These are phyloP conservation scores for Metopia argyrocephala DNA, from an alignment of 2,888 invertebrate genomes.

Conservation along the genomic window DNA sequence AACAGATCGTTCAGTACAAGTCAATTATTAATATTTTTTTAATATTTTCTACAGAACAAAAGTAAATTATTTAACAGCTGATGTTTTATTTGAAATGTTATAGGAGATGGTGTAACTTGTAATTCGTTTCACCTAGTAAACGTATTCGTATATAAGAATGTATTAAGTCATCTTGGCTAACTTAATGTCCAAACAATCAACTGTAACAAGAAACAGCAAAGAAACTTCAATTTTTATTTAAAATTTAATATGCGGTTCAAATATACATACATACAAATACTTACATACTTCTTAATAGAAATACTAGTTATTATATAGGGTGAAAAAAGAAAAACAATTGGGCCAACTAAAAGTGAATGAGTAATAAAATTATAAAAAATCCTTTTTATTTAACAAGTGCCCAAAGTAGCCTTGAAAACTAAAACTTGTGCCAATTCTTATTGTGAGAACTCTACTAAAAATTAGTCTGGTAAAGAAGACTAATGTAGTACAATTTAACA, in stretches of 20 bases:
- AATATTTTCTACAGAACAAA: too few relatives aligned
- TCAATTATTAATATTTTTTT: too few relatives aligned
- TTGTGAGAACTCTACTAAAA: background rate
- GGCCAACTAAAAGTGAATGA: conserved; percentile 8
- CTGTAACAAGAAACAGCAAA: conserved; percentile 12
- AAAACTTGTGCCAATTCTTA: background rate
- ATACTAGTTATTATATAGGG: conserved; percentile 2
- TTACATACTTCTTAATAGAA: too few relatives aligned
- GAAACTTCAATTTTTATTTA: conserved; percentile 23
- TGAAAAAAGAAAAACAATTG: background rate
- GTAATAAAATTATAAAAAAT: conserved; percentile 5
- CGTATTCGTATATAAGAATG: conserved; percentile 2
- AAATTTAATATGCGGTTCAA: conserved; percentile 19
- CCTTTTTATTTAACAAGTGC: conserved; percentile 8
- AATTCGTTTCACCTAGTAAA: background rate
- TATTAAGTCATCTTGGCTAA: conserved; percentile 46
- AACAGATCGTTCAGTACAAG: too few relatives aligned
- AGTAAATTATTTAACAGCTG: too few relatives aligned
- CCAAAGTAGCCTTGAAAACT: conserved; percentile 27
- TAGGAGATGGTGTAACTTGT: conserved; percentile 30
- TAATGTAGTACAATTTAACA: too few relatives aligned
- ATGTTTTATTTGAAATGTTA: background rate
- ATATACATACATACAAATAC: conserved; percentile 32
- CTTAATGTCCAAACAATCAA: conserved; percentile 23
- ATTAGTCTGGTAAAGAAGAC: background rate